Percentiles rank a stretch among this genome's conserved stretches.
These are phyloP conservation scores for Seira musarum DNA, from an alignment of 2,888 invertebrate species.

Conservation along the genomic window DNA sequence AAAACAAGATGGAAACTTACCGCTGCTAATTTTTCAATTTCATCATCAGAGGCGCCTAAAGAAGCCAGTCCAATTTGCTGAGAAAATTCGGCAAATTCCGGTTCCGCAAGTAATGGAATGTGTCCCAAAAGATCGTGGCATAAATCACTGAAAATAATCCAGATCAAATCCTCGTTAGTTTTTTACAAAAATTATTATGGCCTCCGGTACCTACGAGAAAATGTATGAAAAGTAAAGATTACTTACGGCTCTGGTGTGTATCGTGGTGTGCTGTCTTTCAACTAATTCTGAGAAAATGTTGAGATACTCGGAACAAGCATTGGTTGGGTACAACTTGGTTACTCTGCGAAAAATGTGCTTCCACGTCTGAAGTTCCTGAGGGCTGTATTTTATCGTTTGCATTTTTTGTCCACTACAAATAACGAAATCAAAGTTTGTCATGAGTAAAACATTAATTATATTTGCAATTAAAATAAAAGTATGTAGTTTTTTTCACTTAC, in stretches of 20 bases:
- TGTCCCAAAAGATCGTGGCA: not conserved
- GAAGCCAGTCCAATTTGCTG: not conserved
- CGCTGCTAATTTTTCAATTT: constrained; percentile 6
- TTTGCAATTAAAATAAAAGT: not conserved
- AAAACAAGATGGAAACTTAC: not conserved
- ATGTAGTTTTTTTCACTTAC: not conserved
- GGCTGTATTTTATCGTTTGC: constrained; percentile 78
- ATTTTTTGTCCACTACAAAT: not conserved
- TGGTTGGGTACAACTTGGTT: constrained; percentile 90
- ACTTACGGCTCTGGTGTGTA: no score
- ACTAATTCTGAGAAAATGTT: constrained; percentile 97
- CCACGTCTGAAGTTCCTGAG: constrained; percentile 93
- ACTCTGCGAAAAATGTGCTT: constrained; percentile 89
- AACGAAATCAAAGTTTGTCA: not conserved
- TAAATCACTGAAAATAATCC: not conserved
- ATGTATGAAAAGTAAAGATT: no score
- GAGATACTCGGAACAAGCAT: constrained; percentile 97
- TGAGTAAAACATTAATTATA: not conserved
- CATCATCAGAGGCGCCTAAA: not conserved
- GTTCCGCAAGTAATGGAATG: not conserved
- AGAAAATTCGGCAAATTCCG: not conserved
- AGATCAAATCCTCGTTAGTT: not conserved
- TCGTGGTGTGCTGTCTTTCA: constrained; percentile 81
- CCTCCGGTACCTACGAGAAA: constrained; percentile 92
- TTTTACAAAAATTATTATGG: not conserved